Percentiles rank a stretch among this genome's conserved stretches.
Evolutionary conservation across 2,797 vertebrate genomes (phyloP).

Genomic region (Choloepus didactylus): DNA sequence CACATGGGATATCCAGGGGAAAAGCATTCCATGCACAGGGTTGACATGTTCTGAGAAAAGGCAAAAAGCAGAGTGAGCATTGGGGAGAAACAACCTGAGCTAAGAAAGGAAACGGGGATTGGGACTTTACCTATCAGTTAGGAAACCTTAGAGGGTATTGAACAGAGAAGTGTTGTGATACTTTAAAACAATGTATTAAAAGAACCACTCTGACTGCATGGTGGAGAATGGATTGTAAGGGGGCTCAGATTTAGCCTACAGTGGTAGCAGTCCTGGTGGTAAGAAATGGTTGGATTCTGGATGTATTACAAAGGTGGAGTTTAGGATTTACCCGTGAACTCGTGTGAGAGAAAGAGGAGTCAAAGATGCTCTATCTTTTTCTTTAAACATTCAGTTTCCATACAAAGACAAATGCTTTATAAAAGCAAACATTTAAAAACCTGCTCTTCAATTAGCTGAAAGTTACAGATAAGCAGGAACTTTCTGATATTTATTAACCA

Average conservation of each 20-base stretch:
- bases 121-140: not conserved
- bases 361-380: not conserved
- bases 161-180: not conserved
- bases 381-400: not conserved
- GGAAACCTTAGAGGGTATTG: not conserved
- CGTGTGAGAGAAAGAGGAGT: not conserved
- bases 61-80: not conserved
- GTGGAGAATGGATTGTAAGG: not conserved
- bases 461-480: not conserved
- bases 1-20: not conserved
- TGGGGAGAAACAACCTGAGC: not conserved
- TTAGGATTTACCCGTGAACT: not conserved
- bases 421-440: not conserved
- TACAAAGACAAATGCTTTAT: not conserved
- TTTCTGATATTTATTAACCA: not conserved
- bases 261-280: not conserved
- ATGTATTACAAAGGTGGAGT: not conserved
- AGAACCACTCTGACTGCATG: not conserved
- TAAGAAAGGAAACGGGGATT: not conserved
- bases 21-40: not conserved
- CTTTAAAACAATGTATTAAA: not conserved
- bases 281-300: not conserved
- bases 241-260: not conserved
- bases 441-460: not conserved
- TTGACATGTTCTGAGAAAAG: not conserved